Conservation (phyloP, 2,888 invertebrate species). For the Mesorhabditis spiculigera region DNA sequence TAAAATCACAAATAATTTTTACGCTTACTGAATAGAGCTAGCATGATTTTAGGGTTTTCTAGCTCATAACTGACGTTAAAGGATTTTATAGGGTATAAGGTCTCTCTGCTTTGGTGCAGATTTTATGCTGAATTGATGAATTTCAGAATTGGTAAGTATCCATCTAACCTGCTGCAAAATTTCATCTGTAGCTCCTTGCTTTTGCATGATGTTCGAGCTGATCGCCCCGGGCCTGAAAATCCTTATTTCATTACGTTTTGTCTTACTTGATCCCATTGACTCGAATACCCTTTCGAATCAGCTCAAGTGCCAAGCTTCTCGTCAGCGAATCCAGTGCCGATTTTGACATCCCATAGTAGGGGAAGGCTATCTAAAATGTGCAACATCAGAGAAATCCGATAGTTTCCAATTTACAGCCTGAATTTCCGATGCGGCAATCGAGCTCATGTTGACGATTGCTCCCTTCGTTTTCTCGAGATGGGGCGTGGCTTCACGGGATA, state of each 20-base stretch:
- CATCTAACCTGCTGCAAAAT: too few relatives aligned
- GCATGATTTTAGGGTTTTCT: too few relatives aligned
- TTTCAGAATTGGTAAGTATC: too few relatives aligned
- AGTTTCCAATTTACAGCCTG: too few relatives aligned
- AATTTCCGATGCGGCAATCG: not conserved
- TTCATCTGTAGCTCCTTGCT: not conserved
- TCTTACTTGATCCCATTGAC: slow-evolving; percentile 6
- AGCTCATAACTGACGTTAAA: too few relatives aligned
- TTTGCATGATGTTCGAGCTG: not conserved
- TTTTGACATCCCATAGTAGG: not conserved
- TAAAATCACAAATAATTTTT: too few relatives aligned
- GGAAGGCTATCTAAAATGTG: not conserved
- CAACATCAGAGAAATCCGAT: too few relatives aligned
- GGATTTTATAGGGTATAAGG: too few relatives aligned
- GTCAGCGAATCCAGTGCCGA: not conserved
- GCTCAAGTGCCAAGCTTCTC: not conserved
- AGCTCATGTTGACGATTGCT: not conserved
- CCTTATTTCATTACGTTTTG: too few relatives aligned
- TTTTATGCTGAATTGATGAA: too few relatives aligned
- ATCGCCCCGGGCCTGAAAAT: not conserved
- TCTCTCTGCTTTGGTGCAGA: too few relatives aligned
- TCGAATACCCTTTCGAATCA: not conserved
- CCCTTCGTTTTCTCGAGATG: not conserved
- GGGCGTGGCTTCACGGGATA: not conserved
- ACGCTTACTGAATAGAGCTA: too few relatives aligned